Evolutionary conservation across 2,888 invertebrate species (phyloP), one percentile per base, ranked within the genome.

Genomic region (Cephus spinipes): DNA sequence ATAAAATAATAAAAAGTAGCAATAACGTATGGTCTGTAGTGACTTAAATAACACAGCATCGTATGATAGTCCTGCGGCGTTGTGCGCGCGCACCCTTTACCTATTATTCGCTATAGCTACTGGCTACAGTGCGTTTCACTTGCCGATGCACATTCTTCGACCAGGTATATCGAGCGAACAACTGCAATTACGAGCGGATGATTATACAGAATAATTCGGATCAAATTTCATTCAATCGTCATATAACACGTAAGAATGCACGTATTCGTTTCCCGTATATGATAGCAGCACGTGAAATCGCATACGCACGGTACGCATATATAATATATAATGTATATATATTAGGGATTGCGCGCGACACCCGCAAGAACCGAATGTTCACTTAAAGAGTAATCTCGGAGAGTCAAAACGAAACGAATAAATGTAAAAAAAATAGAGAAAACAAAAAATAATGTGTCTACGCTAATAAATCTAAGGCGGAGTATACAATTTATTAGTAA

Each of bases 21-120:
- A 88, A 90, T 90, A 91, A 91, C 91, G 86, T 89, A 90, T 88
- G 87, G 86, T 91, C 86, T 84, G 86, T 89, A 90, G 86, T 91
- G 91, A 91, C 91, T 91, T 90, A 91, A 90, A 88, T 91, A 91
- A 89, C 91, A 91, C 91, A 91, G 91, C 91, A 88, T 90, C 89
- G 89, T 90, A 91, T 89, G 87, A 88, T 90, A 86, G 87, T 86
- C 85, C 83, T 84, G 81, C 81, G 80, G 84, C 80, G 77, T 79
- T 75, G 76, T 80, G 78, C 79, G 55, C 55, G 55, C 55, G 55
- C 55, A 55, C 55, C 55, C 55, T 6, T 23, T 15, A 35, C 35
- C 12, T 55, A 55, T 55, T 55, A 55, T 23, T 55, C 55, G 23
- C 55, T 55, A 55, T 55, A 23, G 55, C 23, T 55, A 55, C 55